phyloP scores from a whole-genome alignment of 2,797 vertebrate species.

The Pachyuromys duprasi region DNA sequence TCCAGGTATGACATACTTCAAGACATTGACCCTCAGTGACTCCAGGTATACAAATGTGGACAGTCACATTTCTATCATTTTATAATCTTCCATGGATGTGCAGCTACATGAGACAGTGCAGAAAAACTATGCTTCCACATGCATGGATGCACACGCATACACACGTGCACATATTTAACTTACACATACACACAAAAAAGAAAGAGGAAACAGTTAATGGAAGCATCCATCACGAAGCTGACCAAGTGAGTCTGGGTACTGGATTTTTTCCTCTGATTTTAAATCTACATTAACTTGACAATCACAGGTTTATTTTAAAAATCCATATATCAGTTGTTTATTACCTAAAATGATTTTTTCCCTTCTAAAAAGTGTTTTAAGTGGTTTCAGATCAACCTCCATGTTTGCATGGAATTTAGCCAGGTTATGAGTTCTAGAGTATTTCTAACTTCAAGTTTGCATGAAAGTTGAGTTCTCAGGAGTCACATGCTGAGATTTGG shows the following conservation, averaged over 20 bases:
- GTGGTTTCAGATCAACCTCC: neutral
- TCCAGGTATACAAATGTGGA: neutral
- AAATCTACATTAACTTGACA: neutral
- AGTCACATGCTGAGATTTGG: neutral
- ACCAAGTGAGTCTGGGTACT: neutral
- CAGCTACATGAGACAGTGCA: neutral
- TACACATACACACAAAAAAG: neutral
- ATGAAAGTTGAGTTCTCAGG: neutral
- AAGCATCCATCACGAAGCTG: neutral
- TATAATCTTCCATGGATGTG: neutral
- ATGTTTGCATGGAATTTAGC: neutral
- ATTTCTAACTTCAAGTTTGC: neutral
- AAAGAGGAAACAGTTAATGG: neutral
- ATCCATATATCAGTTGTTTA: neutral
- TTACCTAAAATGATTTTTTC: neutral
- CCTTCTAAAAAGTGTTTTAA: neutral
- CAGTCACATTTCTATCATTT: neutral
- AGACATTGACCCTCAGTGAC: neutral
- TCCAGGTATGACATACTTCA: neutral
- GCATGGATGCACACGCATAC: neutral
- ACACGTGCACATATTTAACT: neutral
- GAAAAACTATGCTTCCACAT: neutral
- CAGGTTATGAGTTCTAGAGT: neutral
- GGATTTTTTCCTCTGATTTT: neutral
- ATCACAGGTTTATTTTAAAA: neutral